Conservation (phyloP, 2,888 invertebrate species). For the Syrista parreyssii region DNA sequence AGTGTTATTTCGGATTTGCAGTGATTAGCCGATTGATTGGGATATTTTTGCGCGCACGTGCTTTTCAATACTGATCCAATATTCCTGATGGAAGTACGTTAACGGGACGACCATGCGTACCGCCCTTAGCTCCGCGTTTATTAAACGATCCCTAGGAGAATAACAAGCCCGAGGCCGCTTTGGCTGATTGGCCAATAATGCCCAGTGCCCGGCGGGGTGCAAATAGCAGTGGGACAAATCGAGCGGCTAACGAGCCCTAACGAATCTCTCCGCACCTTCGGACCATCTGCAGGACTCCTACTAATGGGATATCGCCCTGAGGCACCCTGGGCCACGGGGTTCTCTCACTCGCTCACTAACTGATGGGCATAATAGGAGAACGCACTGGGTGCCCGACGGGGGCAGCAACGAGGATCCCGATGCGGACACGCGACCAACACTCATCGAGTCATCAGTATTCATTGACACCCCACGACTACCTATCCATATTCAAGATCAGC, state of each 20-base stretch:
- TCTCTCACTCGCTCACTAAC: constrained; percentile 33
- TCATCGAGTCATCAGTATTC: constrained; percentile 27
- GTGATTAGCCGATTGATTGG: too few relatives aligned
- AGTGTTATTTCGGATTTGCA: too few relatives aligned
- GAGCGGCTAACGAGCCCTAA: constrained; percentile 55
- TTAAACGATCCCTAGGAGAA: background rate
- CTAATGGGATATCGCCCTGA: constrained; percentile 46
- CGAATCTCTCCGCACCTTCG: constrained; percentile 56
- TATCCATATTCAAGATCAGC: too few relatives aligned
- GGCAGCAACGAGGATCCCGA: constrained; percentile 53
- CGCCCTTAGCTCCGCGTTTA: background rate
- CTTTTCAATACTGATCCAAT: background rate
- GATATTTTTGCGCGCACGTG: too few relatives aligned
- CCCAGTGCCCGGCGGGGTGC: background rate
- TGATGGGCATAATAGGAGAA: constrained; percentile 53
- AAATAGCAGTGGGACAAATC: constrained; percentile 13
- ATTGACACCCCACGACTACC: constrained; percentile 12
- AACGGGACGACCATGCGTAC: background rate
- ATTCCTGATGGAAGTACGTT: background rate
- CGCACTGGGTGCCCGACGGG: constrained; percentile 45
- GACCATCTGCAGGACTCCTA: constrained; percentile 57
- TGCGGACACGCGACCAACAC: constrained; percentile 46
- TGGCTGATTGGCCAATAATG: background rate
- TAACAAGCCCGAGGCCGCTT: background rate
- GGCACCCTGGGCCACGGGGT: constrained; percentile 24